Conservation (phyloP, 2,797 vertebrate genomes). For the Presbytis comata region DNA sequence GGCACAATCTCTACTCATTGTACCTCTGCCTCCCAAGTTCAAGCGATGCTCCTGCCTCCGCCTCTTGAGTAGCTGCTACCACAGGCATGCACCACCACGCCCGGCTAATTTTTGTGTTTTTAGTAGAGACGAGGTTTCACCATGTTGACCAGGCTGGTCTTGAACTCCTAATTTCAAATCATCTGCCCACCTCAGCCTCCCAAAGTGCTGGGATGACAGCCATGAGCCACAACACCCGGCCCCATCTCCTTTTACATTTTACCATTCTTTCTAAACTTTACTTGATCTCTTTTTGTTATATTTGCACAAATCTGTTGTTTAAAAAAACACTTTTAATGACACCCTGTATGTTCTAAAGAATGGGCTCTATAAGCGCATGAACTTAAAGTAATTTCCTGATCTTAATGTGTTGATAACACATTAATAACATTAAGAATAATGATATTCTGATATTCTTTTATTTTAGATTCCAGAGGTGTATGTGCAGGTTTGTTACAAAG, state of each 20-base stretch:
- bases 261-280: background rate
- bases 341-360: background rate
- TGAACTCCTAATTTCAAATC: background rate
- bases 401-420: background rate
- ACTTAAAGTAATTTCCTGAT: background rate
- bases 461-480: background rate
- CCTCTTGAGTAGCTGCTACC: background rate
- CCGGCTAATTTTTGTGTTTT: background rate
- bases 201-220: background rate
- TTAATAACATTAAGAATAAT: background rate
- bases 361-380: background rate
- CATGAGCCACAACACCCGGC: background rate
- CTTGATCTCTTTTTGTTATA: background rate
- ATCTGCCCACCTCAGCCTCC: background rate
- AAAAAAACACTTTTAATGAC: background rate
- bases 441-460: background rate
- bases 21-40: background rate
- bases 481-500: background rate
- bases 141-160: background rate
- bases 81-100: background rate
- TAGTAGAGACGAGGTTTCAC: background rate
- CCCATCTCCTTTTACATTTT: conserved; percentile 1
- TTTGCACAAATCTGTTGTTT: background rate
- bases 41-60: background rate
- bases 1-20: background rate